Evolutionary conservation across 2,113 vertebrate genomes (phyloP).

Genomic region (Strix uralensis): DNA sequence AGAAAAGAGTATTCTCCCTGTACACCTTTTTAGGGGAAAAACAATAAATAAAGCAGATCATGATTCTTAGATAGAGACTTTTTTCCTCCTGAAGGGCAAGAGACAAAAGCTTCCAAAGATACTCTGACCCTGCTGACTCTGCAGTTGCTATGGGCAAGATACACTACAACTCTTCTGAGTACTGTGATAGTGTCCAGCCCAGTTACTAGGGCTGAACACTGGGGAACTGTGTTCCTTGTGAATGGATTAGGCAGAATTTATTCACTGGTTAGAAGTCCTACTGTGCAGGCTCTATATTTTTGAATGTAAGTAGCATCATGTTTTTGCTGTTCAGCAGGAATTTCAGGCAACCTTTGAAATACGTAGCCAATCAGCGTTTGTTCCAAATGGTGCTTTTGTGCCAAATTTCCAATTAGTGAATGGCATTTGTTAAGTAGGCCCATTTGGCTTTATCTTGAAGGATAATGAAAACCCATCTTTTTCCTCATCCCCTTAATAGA

Average conservation of each 20-base stretch:
- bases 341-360: slow-evolving; percentile 54
- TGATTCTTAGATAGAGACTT: neutral
- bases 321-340: slow-evolving; percentile 48
- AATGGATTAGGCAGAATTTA: slow-evolving; percentile 33
- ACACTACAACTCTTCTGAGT: neutral
- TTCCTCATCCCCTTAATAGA: neutral
- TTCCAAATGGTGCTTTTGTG: slow-evolving; percentile 56
- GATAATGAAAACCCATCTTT: slow-evolving; percentile 57
- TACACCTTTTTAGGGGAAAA: neutral
- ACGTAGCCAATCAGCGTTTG: slow-evolving; percentile 8
- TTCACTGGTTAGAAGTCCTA: slow-evolving; percentile 47
- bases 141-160: slow-evolving; percentile 4
- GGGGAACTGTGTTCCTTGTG: neutral
- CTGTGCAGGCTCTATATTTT: slow-evolving; percentile 47
- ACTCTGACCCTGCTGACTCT: neutral
- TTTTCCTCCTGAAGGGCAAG: neutral
- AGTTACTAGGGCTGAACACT: neutral
- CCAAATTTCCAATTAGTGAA: slow-evolving; percentile 52
- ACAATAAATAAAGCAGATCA: neutral
- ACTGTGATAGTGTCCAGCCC: neutral
- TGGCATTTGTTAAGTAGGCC: slow-evolving; percentile 32
- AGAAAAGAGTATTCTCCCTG: neutral
- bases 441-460: slow-evolving; percentile 33
- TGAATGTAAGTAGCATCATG: slow-evolving; percentile 38
- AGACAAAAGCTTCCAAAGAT: neutral